phyloP scores from a whole-genome alignment of 2,113 vertebrate species.

The Galbula dea region DNA sequence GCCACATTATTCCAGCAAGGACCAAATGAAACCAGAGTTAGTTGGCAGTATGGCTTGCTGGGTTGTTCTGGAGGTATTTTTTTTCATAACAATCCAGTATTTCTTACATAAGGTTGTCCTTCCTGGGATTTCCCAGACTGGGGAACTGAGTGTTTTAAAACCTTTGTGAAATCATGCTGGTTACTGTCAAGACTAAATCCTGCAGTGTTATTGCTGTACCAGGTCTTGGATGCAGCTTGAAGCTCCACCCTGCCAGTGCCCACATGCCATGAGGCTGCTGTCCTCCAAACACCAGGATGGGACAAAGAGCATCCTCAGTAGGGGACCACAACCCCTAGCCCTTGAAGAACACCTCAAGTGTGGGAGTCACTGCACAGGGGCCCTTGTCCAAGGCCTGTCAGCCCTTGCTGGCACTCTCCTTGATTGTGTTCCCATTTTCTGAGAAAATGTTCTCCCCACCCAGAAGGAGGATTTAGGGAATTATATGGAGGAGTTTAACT shows the following conservation, averaged over 20 bases:
- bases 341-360: accelerated
- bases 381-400: not conserved
- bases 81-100: not conserved
- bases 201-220: not conserved
- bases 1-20: not conserved
- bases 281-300: accelerated
- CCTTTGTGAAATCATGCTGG: accelerated
- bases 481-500: not conserved
- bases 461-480: not conserved
- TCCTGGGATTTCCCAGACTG: not conserved
- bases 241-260: not conserved
- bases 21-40: not conserved
- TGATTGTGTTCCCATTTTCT: not conserved
- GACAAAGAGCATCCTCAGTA: not conserved
- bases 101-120: not conserved
- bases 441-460: not conserved
- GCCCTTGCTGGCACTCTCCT: not conserved
- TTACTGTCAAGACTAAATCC: not conserved
- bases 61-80: too few relatives aligned
- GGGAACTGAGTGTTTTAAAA: not conserved
- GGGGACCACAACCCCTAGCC: not conserved
- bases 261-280: not conserved
- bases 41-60: not conserved
- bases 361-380: not conserved
- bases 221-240: not conserved